Base-by-base conservation (phyloP, 2,113 vertebrate species). In the Osmerus mordax region DNA sequence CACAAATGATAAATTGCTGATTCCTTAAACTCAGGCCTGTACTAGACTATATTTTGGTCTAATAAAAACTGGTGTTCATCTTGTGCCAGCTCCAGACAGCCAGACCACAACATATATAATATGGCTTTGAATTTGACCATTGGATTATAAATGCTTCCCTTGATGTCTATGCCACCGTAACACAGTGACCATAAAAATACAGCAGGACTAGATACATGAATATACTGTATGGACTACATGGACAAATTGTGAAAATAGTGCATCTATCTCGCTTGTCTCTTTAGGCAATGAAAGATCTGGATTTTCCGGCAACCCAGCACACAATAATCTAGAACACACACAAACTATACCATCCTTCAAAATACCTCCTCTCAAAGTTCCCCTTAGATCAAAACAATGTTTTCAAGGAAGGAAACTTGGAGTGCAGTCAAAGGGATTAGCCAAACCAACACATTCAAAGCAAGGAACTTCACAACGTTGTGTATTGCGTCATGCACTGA, bases 321-420 rank as follows among this genome's bases (percentile, higher is more conserved):
- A 61, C 32, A 51, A n/a, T 18, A n/a, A 29, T 18, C 25, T 3
- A 73, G 15, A 56, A 78, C 56, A 67, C 19, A 69, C 64, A 71
- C 52, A 60, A 28, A 78, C 67, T 15, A 14, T 70, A 7, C 67
- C 36, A 29, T 19, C 36, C 28, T 71, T 62, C 67, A 51, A 71
- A 67, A 68, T 32, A 78, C 54, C 62, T 32, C 62, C n/a, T 61
- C 11, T 28, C 28, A 28, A 23, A 68, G 70, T 78, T 78, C 80
- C 78, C 83, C 82, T 77, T 79, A 87, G 75, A 62, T 70, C 67
- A 70, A 78, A 73, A 68, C 41, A 29, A 71, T 54, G 36, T 70
- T 3, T 19, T 36, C 15, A 61, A 58, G 51, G 23, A 70, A 62
- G 15, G 41, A 67, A 56, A 70, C 54, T 8, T 51, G 67, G 62